Conservation (phyloP, 1,140 invertebrate genomes). For the Portunus trituberculatus region DNA sequence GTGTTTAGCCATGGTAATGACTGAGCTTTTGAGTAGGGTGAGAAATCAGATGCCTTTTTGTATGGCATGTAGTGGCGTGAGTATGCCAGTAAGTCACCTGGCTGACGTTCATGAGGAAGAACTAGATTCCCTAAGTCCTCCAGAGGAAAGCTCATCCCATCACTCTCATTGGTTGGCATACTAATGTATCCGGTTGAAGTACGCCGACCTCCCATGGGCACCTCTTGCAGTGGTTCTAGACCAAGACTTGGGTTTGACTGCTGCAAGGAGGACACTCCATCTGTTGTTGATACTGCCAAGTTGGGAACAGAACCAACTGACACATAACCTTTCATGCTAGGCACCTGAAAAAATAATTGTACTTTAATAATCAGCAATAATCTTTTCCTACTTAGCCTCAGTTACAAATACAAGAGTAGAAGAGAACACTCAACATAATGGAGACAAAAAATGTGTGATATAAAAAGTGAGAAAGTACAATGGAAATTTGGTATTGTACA, state of each 20-base stretch:
- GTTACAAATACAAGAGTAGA: too few species aligned
- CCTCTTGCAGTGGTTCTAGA: conserved; percentile 37
- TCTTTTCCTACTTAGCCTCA: too few species aligned
- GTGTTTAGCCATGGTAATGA: conserved; percentile 66
- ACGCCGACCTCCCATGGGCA: conserved; percentile 51
- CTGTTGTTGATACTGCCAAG: conserved; percentile 43
- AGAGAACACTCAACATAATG: too few species aligned
- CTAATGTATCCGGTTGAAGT: conserved; percentile 71
- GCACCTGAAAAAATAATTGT: not conserved
- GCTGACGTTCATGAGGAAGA: conserved; percentile 59
- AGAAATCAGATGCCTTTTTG: conserved; percentile 56
- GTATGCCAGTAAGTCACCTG: conserved; percentile 51
- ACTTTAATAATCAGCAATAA: not conserved
- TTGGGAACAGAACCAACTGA: conserved; percentile 64
- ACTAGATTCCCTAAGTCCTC: conserved; percentile 43
- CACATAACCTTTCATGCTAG: conserved; percentile 55
- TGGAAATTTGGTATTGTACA: too few species aligned
- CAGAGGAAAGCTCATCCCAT: conserved; percentile 34
- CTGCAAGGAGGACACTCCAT: conserved; percentile 26
- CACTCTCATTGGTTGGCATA: conserved; percentile 59
- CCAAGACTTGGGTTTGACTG: conserved; percentile 48
- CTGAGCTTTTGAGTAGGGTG: conserved; percentile 58
- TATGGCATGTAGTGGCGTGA: conserved; percentile 62
- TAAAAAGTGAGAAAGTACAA: too few species aligned
- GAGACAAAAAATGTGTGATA: too few species aligned